Conservation (phyloP, 2,797 vertebrate species). For the Sebastes flavidus region DNA sequence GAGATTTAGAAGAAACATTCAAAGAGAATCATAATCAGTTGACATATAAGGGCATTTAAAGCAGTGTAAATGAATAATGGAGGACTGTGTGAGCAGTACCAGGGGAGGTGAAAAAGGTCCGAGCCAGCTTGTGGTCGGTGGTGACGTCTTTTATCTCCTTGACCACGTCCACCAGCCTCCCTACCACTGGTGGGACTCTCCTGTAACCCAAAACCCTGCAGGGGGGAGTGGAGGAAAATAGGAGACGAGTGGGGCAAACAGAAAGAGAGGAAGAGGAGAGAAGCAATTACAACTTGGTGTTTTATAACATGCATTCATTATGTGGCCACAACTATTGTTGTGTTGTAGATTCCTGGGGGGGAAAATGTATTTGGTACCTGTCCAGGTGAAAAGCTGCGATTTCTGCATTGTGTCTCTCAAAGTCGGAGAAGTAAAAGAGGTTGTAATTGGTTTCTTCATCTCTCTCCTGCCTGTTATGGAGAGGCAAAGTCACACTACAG, state of each 20-base stretch:
- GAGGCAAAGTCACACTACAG: neutral
- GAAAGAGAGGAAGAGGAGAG: neutral
- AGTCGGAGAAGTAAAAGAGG: constrained; percentile 92
- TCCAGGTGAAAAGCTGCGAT: constrained; percentile 89
- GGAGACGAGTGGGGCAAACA: neutral
- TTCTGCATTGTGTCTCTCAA: constrained; percentile 90
- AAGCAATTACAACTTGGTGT: neutral
- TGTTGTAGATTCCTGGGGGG: too few relatives aligned
- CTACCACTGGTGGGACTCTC: constrained; percentile 85
- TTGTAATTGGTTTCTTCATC: constrained; percentile 86
- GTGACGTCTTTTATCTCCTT: constrained; percentile 87
- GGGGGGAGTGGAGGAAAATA: neutral
- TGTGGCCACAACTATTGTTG: neutral
- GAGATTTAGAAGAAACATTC: constrained; percentile 1
- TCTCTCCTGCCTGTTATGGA: constrained; percentile 80
- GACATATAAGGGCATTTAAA: neutral
- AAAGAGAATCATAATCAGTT: constrained; percentile 13
- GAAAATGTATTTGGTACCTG: constrained; percentile 59
- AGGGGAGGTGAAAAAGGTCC: constrained; percentile 88
- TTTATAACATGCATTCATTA: neutral
- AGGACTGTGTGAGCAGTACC: constrained; percentile 66
- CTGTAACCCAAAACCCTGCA: constrained; percentile 87
- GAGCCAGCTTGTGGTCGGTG: constrained; percentile 84
- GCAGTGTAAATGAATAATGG: constrained; percentile 6
- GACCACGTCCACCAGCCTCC: constrained; percentile 84